Conservation (phyloP, 2,797 vertebrate species). For the Malurus leucopterus region DNA sequence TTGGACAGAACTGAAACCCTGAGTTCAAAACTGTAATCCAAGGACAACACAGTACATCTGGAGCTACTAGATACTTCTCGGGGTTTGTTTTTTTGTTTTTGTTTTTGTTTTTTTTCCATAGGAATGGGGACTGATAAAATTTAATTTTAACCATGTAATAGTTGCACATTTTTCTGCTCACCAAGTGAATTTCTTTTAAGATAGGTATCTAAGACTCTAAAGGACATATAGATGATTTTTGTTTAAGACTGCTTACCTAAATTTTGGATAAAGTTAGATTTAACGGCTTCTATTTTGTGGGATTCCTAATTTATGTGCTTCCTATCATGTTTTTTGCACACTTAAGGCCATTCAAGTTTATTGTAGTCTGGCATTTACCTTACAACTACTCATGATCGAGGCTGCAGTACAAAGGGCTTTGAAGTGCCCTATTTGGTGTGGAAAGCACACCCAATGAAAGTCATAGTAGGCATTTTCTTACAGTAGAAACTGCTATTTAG, state of each 20-base stretch:
- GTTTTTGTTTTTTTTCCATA: not conserved
- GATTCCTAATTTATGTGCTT: not conserved
- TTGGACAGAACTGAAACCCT: not conserved
- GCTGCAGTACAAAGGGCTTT: not conserved
- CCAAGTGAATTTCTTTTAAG: not conserved
- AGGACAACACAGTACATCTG: not conserved
- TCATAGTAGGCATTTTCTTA: not conserved
- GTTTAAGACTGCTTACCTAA: not conserved
- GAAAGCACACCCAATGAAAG: not conserved
- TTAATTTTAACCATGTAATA: not conserved
- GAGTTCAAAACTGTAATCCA: not conserved
- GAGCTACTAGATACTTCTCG: not conserved
- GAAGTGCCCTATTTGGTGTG: not conserved
- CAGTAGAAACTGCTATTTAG: not conserved
- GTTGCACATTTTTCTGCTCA: not conserved
- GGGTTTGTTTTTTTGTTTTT: not conserved
- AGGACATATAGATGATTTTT: not conserved
- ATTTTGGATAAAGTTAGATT: not conserved
- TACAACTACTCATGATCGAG: not conserved
- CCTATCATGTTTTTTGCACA: not conserved
- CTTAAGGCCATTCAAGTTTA: not conserved
- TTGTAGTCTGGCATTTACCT: not conserved
- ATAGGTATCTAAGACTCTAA: not conserved
- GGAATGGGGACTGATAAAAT: not conserved
- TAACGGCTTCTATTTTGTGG: not conserved